Conservation (phyloP, 2,797 vertebrate species). For the Sarcoramphus papa region DNA sequence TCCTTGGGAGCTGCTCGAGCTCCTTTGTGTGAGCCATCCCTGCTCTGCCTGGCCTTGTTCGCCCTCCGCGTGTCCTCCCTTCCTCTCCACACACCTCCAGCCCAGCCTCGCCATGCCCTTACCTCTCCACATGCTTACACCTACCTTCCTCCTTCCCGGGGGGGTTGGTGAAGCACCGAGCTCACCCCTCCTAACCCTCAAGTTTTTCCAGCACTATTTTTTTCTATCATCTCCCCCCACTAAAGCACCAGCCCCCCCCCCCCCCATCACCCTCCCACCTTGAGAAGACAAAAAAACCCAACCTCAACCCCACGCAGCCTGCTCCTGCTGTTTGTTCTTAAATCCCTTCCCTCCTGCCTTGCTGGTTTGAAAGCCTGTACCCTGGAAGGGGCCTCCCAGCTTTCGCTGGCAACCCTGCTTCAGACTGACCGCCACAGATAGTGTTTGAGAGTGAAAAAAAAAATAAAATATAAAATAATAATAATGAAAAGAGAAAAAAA, state of each 20-base stretch:
- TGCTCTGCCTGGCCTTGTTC: neutral
- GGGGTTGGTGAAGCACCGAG: neutral
- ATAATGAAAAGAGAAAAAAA: neutral
- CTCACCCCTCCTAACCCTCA: conserved; percentile 26
- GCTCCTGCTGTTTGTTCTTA: conserved; percentile 70
- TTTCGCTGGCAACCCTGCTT: conserved; percentile 75
- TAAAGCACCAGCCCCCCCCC: neutral
- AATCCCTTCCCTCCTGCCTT: conserved; percentile 71
- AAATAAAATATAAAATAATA: conserved; percentile 31
- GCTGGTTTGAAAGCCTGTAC: conserved; percentile 74
- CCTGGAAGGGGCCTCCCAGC: conserved; percentile 80
- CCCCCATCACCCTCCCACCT: neutral
- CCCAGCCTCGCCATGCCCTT: conserved; percentile 36
- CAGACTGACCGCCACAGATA: conserved; percentile 79
- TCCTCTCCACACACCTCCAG: neutral
- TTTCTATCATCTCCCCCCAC: neutral
- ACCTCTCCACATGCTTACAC: conserved; percentile 30
- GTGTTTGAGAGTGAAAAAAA: conserved; percentile 66
- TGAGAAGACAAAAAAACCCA: conserved; percentile 22
- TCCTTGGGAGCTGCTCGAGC: neutral
- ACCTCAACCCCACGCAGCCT: conserved; percentile 28
- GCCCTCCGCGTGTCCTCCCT: neutral
- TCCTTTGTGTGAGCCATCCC: neutral
- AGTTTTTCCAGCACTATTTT: conserved; percentile 28
- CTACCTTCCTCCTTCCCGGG: neutral